Base-by-base conservation (phyloP, 1,140 invertebrate genomes). In the Drosophila gunungcola region DNA sequence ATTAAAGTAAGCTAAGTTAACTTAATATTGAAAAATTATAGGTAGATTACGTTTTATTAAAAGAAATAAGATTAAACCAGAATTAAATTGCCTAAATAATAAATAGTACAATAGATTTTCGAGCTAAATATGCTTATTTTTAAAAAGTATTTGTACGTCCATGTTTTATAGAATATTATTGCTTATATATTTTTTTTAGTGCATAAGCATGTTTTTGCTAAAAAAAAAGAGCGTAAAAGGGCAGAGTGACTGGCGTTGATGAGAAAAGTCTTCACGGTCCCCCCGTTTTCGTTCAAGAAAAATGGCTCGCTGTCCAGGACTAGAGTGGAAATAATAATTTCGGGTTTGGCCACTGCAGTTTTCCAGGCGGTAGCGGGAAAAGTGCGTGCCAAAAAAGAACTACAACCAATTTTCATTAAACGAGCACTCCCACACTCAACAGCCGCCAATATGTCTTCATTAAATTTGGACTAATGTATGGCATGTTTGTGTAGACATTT, bases 401-500 rank as follows among this genome's bases (percentile, higher is more conserved):
- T 82, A 48, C 55, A 80, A 76, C 65, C 73, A 76, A 70, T 78
- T 77, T 77, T 77, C 64, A 78, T 78, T 77, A 77, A 78, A 69
- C 52, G 73, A 77, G 74, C 38, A 46, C 54, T 72, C 52, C 38
- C 51, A 41, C 41, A 34, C 38, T 46, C 38, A 53, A 76, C 29
- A 49, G 76, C 63, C 73, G 63, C 77, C 80, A 72, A 89, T 89
- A 84, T 78, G 64, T 89, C 85, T 89, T 89, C 85, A 89, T 85
- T 89, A 80, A 61, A 78, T 80, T 78, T 61, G 75, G 83, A 84
- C 80, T 77, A 89, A 80, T 80, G 70, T 73, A 80, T 84, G 79
- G 84, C 52, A 73, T 88, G 84, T 79, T 89, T 88, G 75, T 62
- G 65, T 54, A 88, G 77, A 79, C 79, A 78, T 70, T 83, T 73